A percentile compares a stretch with the other conserved stretches of the same genome.
Evolutionary conservation across 30 jellyfish, hydroid and myxozoan species (phyloP).

Genomic region (Chrysaora quinquecirrha): DNA sequence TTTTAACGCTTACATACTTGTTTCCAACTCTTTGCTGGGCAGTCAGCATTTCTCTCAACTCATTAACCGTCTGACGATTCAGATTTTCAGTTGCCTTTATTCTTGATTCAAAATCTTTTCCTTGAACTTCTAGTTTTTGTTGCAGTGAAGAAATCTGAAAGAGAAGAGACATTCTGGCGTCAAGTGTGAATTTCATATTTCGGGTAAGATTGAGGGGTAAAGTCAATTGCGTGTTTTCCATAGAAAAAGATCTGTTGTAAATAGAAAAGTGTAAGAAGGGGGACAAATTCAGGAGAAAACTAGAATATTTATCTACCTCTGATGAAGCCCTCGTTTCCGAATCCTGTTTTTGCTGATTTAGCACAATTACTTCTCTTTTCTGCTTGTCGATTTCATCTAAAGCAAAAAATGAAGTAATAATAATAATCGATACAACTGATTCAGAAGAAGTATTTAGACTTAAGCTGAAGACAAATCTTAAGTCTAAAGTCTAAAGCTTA

Average conservation of each 20-base stretch:
- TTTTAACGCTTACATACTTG: too few species aligned
- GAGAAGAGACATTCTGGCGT: too few species aligned
- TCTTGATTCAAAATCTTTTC: slow-evolving; percentile 76
- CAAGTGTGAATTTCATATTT: too few species aligned
- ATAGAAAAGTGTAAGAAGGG: too few species aligned
- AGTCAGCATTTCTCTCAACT: slow-evolving; percentile 83
- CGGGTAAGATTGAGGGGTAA: too few species aligned
- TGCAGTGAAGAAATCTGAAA: slow-evolving; percentile 70
- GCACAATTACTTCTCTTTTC: slow-evolving; percentile 44
- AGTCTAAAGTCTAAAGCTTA: too few species aligned
- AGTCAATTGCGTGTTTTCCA: too few species aligned
- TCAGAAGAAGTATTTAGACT: too few species aligned
- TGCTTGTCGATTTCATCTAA: slow-evolving; percentile 70
- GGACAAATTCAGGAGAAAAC: too few species aligned
- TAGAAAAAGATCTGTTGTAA: too few species aligned
- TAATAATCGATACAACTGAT: too few species aligned
- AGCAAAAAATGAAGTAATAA: not conserved
- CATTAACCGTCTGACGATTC: slow-evolving; percentile 71
- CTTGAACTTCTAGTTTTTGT: slow-evolving; percentile 85
- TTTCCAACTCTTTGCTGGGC: slow-evolving; percentile 84
- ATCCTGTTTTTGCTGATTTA: slow-evolving; percentile 40
- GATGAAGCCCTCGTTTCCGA: slow-evolving; percentile 41
- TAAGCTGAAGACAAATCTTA: too few species aligned
- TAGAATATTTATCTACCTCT: slow-evolving; percentile 61
- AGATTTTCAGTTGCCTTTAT: slow-evolving; percentile 79